Base-by-base conservation (phyloP, 2,797 vertebrate genomes). In the Philypnodon macrostomus region DNA sequence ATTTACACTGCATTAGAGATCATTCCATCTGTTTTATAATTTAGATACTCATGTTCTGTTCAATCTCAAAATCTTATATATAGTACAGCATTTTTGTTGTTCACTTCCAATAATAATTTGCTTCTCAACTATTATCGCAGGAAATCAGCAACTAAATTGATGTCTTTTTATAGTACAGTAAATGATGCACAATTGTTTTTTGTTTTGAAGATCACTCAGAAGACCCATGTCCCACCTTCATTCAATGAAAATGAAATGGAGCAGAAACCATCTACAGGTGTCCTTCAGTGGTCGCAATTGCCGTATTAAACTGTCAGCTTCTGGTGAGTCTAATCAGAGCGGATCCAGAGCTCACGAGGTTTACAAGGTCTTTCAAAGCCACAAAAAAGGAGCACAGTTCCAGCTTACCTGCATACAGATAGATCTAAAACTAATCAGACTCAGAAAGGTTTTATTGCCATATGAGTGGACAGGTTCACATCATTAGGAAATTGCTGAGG, bases 211-310 rank as follows among this genome's bases (percentile, higher is more conserved):
- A 41, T 23, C 36, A 27, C 24, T 47, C 4, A 41, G 29, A 34
- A 4, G 10, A 30, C 13, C 23, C 18, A 26, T 19, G 24, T 31
- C 26, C 26, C 26, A 15, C 51, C 36, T 23, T 14, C 45, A 27
- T 49, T 15, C 42, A 44, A 61, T 21, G 35, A 31, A 47, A 48
- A 48, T 42, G 42, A 36, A 15, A 36, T 16, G 35, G 13, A 30
- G 44, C 44, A 41, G 33, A n/a, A 33, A 8, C 19, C 19, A 27
- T 41, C 19, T 49, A 12, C 35, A 32, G 32, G 48, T 37, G 16
- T 32, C 34, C 34, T 36, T 36, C 16, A 49, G 36, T 19, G 24
- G 14, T 37, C n/a, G 17, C 12, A 37, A 53, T 36, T 29, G 30
- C 27, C 14, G 34, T 8, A 36, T 13, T 19, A 31, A 27, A 27